These are phyloP conservation scores for Xylota sylvarum DNA, from an alignment of 2,888 invertebrate genomes.

Conservation along the genomic window DNA sequence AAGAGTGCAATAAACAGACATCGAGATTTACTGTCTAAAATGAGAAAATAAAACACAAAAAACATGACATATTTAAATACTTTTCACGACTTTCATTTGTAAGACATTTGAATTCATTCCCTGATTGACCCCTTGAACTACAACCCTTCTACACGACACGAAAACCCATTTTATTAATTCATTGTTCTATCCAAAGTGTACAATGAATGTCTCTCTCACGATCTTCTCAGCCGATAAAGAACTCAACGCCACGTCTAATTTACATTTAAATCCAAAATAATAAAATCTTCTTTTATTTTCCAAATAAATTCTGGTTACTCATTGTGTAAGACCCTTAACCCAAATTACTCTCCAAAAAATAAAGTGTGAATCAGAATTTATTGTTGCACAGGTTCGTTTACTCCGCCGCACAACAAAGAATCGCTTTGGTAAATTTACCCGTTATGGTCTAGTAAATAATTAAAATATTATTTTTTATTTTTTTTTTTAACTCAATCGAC, in stretches of 20 bases:
- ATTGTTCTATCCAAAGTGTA: not conserved
- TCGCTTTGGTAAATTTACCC: slow-evolving; percentile 1
- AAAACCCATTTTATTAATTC: slow-evolving; percentile 4
- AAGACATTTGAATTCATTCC: too few relatives aligned
- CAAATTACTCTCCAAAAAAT: slow-evolving; percentile 42
- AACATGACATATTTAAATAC: too few relatives aligned
- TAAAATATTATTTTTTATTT: not conserved
- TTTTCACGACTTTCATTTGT: too few relatives aligned
- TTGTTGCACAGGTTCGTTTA: slow-evolving; percentile 35
- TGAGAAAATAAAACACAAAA: too few relatives aligned
- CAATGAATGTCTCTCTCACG: slow-evolving; percentile 15
- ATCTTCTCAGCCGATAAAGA: slow-evolving; percentile 13
- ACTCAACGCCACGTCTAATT: slow-evolving; percentile 19
- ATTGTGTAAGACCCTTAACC: slow-evolving; percentile 24
- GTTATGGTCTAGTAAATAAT: slow-evolving; percentile 28
- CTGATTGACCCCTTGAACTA: too few relatives aligned
- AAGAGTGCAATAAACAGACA: too few relatives aligned
- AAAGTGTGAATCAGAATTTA: slow-evolving; percentile 49
- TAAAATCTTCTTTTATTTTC: not conserved
- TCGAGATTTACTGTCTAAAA: too few relatives aligned
- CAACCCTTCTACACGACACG: not conserved
- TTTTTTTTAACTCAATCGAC: not conserved
- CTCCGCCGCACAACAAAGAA: slow-evolving; percentile 3
- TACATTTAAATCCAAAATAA: slow-evolving; percentile 4
- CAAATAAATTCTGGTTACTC: slow-evolving; percentile 28